These are phyloP conservation scores for Leptodactylus fuscus DNA, from an alignment of 2,113 vertebrate genomes.

Conservation along the genomic window DNA sequence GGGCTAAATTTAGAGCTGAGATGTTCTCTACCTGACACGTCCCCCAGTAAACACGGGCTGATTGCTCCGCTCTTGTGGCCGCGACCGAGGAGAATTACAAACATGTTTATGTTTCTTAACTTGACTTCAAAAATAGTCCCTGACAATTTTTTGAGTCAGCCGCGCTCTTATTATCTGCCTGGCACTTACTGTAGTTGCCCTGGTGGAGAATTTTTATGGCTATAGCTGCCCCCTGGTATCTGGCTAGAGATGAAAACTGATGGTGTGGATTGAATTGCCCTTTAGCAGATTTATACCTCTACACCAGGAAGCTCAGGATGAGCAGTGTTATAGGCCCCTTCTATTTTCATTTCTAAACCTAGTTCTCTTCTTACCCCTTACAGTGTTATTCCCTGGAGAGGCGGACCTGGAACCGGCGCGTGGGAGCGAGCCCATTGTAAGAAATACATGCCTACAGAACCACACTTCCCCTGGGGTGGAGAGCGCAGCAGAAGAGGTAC, in stretches of 20 bases:
- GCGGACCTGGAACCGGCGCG: constrained; percentile 64
- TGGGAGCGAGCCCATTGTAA: constrained; percentile 36
- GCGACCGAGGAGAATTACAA: constrained; percentile 65
- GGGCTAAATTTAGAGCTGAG: constrained; percentile 61
- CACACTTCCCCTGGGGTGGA: constrained; percentile 14
- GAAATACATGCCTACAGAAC: constrained; percentile 57
- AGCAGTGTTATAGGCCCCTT: background rate
- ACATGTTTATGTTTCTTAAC: constrained; percentile 66
- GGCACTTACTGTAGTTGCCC: background rate
- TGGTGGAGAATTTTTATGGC: background rate
- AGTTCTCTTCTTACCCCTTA: background rate
- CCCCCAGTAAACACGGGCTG: constrained; percentile 64
- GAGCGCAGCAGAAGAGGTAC: constrained; percentile 64
- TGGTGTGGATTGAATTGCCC: background rate
- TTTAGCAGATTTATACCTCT: background rate
- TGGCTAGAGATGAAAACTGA: no score
- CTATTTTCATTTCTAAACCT: background rate
- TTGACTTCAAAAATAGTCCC: constrained; percentile 61
- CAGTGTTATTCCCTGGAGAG: constrained; percentile 74
- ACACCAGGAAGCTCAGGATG: background rate
- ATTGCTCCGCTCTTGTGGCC: constrained; percentile 63
- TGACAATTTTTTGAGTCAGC: background rate
- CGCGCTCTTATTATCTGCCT: background rate
- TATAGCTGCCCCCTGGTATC: no score
- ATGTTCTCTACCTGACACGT: constrained; percentile 60